Conservation (phyloP, 1,140 invertebrate genomes). For the Acromyrmex charruanus region DNA sequence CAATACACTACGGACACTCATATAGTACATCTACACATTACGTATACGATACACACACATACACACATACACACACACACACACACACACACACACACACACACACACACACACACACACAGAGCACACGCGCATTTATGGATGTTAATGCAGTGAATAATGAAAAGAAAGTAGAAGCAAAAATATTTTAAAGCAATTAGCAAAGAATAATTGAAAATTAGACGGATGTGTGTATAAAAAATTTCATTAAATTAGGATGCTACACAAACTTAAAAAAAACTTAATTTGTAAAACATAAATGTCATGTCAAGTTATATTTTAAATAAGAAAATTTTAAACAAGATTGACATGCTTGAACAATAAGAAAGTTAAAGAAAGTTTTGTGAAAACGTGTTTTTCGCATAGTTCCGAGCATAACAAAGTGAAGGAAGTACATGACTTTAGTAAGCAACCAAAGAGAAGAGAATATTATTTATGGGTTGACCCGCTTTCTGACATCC, state of each 20-base stretch:
- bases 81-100: background rate
- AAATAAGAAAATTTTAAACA: background rate
- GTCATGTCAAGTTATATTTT: background rate
- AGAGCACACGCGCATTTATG: too few relatives aligned
- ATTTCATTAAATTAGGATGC: conserved; percentile 9
- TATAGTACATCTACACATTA: background rate
- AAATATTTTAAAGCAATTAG: background rate
- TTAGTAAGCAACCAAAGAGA: conserved; percentile 29
- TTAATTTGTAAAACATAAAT: background rate
- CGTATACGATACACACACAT: background rate
- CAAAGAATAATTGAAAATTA: background rate
- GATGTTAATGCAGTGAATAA: background rate
- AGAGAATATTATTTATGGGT: conserved; percentile 47
- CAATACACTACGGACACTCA: conserved; percentile 11
- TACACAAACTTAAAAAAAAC: background rate
- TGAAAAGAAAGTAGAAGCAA: background rate
- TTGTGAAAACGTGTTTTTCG: background rate
- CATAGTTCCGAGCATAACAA: conserved; percentile 2
- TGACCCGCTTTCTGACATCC: conserved; percentile 35
- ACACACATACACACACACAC: background rate
- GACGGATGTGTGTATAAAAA: background rate
- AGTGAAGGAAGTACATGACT: background rate
- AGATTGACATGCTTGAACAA: background rate
- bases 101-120: background rate
- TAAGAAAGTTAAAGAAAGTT: conserved; percentile 10